These are phyloP conservation scores for Agonopterix subpropinquella DNA, from an alignment of 2,888 invertebrate species.

Conservation along the genomic window DNA sequence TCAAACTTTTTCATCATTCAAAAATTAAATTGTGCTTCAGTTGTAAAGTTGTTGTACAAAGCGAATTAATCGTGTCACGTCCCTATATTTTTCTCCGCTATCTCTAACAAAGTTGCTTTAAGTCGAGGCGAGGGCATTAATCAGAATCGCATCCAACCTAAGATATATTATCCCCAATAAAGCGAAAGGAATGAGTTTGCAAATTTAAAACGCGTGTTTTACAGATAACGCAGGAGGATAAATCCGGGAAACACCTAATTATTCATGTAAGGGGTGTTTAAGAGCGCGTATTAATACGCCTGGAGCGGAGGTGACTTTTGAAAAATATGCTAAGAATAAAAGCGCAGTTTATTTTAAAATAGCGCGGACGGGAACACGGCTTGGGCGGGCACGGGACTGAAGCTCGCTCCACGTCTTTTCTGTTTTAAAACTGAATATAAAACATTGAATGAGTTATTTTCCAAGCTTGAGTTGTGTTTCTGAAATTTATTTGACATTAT, in stretches of 20 bases:
- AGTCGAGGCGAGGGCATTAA: constrained; percentile 64
- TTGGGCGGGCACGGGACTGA: constrained; percentile 54
- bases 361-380: constrained; percentile 54
- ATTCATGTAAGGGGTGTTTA: constrained; percentile 73
- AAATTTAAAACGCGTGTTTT: constrained; percentile 71
- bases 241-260: constrained; percentile 70
- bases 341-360: constrained; percentile 59
- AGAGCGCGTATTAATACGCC: constrained; percentile 64
- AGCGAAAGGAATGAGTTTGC: constrained; percentile 71
- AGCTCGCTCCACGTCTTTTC: constrained; percentile 38
- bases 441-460: constrained; percentile 24
- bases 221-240: constrained; percentile 60
- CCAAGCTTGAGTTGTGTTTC: constrained; percentile 13
- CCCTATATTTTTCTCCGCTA: constrained; percentile 70
- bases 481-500: constrained; percentile 1
- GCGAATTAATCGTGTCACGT: constrained; percentile 69
- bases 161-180: constrained; percentile 74
- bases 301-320: constrained; percentile 38
- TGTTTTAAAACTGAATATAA: constrained; percentile 46
- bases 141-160: constrained; percentile 64
- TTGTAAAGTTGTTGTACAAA: constrained; percentile 42
- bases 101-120: constrained; percentile 67
- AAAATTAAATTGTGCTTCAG: constrained; percentile 19
- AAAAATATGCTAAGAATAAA: constrained; percentile 59
- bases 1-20: background rate